phyloP scores from a whole-genome alignment of 2,888 invertebrate genomes.

The Pandemis cinnamomeana region DNA sequence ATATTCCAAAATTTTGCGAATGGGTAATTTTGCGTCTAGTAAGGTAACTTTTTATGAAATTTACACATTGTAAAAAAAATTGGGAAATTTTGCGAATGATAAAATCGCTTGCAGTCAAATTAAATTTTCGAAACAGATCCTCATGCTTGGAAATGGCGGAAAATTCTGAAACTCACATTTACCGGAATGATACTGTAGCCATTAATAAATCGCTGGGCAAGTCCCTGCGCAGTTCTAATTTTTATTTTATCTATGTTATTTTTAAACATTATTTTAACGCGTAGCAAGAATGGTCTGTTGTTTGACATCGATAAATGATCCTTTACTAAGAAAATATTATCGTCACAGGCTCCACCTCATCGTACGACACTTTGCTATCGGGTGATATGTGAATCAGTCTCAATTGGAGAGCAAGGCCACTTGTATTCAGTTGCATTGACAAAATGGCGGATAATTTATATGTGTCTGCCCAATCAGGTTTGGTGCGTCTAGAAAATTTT shows the following conservation, averaged over 20 bases:
- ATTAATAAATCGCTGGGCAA: not conserved
- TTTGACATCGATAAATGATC: slow-evolving; percentile 28
- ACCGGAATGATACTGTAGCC: not conserved
- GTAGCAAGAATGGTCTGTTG: slow-evolving; percentile 6
- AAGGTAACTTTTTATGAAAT: too few relatives aligned
- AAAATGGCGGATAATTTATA: not conserved
- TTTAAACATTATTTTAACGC: slow-evolving; percentile 11
- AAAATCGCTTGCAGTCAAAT: too few relatives aligned
- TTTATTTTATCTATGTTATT: slow-evolving; percentile 15
- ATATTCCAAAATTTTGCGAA: too few relatives aligned
- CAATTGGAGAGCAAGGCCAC: slow-evolving; percentile 27
- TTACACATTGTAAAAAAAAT: too few relatives aligned
- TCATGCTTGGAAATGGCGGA: not conserved
- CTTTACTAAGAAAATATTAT: slow-evolving; percentile 26
- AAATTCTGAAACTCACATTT: not conserved
- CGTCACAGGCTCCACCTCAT: slow-evolving; percentile 24
- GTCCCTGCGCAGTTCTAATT: not conserved
- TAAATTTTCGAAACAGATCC: too few relatives aligned
- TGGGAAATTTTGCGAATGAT: too few relatives aligned
- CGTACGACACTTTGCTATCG: slow-evolving; percentile 27
- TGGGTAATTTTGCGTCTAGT: too few relatives aligned
- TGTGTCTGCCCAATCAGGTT: too few relatives aligned
- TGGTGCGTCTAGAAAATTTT: too few relatives aligned
- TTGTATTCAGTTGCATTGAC: not conserved
- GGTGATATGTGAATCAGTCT: slow-evolving; percentile 27